A percentile compares a stretch with the other conserved stretches of the same genome.
Conservation (phyloP, 2,888 invertebrate species). For the Pristionchus entomophagus region DNA sequence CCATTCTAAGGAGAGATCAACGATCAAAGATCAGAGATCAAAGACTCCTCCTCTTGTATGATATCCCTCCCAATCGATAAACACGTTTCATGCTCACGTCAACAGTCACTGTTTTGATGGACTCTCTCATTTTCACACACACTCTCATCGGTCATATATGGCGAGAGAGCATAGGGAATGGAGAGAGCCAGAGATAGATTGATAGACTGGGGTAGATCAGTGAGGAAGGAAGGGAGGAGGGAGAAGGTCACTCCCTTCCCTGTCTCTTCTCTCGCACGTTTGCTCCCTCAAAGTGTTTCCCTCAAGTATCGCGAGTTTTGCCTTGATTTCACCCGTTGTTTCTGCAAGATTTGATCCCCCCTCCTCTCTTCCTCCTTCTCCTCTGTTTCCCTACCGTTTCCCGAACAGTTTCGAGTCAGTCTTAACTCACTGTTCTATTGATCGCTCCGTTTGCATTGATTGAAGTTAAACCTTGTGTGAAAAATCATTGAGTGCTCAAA, state of each 20-base stretch:
- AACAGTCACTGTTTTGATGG: neutral
- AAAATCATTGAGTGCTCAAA: too few relatives aligned
- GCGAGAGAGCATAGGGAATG: neutral
- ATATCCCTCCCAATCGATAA: constrained; percentile 1
- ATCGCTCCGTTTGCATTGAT: too few relatives aligned
- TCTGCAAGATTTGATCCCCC: neutral
- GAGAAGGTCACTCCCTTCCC: neutral
- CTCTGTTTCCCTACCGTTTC: neutral
- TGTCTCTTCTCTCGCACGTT: neutral
- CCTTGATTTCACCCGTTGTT: too few relatives aligned
- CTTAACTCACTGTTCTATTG: neutral
- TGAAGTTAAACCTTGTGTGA: too few relatives aligned
- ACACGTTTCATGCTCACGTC: neutral
- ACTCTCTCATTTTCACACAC: neutral
- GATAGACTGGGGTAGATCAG: constrained; percentile 1
- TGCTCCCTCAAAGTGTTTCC: too few relatives aligned
- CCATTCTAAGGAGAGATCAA: constrained; percentile 76
- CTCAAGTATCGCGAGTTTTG: too few relatives aligned
- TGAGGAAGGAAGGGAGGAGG: neutral
- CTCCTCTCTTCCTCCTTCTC: neutral
- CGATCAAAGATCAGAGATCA: constrained; percentile 14
- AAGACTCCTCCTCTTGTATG: neutral
- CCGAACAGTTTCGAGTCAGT: neutral
- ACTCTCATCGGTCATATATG: neutral
- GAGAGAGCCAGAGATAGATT: neutral